Base-by-base conservation (phyloP, 2,797 vertebrate genomes). In the Botia almorhae region DNA sequence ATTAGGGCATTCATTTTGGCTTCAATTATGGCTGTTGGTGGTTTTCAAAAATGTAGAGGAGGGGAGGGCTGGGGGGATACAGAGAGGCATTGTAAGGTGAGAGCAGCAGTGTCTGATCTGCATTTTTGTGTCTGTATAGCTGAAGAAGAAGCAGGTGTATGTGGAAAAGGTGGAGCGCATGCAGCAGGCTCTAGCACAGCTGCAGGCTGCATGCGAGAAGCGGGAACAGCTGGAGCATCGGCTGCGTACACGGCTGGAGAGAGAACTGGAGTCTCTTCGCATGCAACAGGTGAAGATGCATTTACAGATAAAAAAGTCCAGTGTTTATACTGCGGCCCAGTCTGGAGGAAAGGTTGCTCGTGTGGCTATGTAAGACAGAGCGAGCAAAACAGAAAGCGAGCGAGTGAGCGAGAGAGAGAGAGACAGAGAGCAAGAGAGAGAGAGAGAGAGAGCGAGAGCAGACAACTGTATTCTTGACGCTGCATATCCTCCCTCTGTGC, bases 91-190 rank as follows among this genome's bases (percentile, higher is more conserved):
- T 86, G 78, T 86, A 56, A 78, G 77, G 65, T 70, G 60, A 74
- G 14, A 71, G 81, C 13, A 36, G 23, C 19, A 21, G 33, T n/a
- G 10, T 16, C 74, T 86, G 39, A 84, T 56, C 81, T 85, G 84
- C 43, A 7, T 78, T 76, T 76, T 51, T 82, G 13, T 68, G 46
- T 78, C 43, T 73, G 74, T 86, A 0, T 77, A 99, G 98, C 93
- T 99, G 80, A 98, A 99, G 86, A 99, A 98, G 91, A 99, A 99
- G 91, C 97, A 99, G 89, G 96, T 99, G 48, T 99, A 99, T 0
- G 97, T 99, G 0, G 97, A 99, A 89, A 98, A 99, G 87, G 98
- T 99, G 87, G 98, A 99, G 89, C 93, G 97, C 83, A 98, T 99
- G 97, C 98, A 99, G 88, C 98, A 99, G 88, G 98, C 98, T 1